Base-by-base conservation (phyloP, 2,888 invertebrate species). In the Digitonthophagus gazella region DNA sequence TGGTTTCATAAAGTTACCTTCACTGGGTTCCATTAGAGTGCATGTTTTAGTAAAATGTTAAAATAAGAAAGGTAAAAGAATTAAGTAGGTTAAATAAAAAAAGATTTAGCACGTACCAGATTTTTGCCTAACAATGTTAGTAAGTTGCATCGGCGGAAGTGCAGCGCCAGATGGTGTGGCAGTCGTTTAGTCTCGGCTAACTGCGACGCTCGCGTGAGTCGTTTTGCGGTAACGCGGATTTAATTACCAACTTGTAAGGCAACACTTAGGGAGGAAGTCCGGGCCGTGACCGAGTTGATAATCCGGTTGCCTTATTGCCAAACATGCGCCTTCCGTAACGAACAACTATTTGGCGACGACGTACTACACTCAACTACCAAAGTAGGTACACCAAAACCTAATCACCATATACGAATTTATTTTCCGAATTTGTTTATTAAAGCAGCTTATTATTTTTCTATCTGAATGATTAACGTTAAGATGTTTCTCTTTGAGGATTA, bases 221-320 rank as follows among this genome's bases (percentile, higher is more conserved):
- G 15, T 61, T 19, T 61, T 61, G 61, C 19, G 20, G 61, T n/a
- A 14, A 18, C 18, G 61, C n/a, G 61, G 61, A 18, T 19, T 61
- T 61, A 61, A 61, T 19, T 61, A 61, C 61, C 18, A 61, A 61
- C 19, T 61, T 61, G 18, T n/a, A 20, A 18, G 18, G 61, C 61
- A 61, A 61, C 61, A 61, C 19, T 61, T 18, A 5, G 20, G 58
- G n/a, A 16, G 19, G 19, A 61, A 16, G 61, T 61, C 18, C 61
- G 61, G 61, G 61, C n/a, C 19, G 61, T 61, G 61, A 19, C 20
- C 18, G 61, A 61, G 18, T 61, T 61, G 61, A 19, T 61, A 61
- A 61, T 15, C 61, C 16, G 61, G 61, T 15, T 20, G 19, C 19
- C 20, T 61, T 61, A 61, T 61, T 61, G 61, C 61, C n/a, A 19